Evolutionary conservation across 2,888 invertebrate species (phyloP), one percentile per base, ranked within the genome.

Genomic region (Lycocerus yunnanus): DNA sequence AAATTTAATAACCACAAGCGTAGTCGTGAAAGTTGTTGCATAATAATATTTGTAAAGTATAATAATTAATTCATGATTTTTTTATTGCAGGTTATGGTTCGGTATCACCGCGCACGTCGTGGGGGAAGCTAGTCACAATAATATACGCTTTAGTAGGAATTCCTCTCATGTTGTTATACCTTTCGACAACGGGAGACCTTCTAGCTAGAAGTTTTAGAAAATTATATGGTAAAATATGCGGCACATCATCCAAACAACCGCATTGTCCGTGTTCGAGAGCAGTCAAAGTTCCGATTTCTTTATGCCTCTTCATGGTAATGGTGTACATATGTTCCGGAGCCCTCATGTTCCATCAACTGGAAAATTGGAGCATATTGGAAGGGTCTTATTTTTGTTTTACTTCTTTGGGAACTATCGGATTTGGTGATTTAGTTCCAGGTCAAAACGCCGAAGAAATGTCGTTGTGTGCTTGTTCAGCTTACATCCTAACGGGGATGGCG

Each of bases 321-420:
- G 90, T 93, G 79, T 98, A 98, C 87, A 92, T 98, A 82, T 93
- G 94, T 74, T 92, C 95, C 43, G 98, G 98, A 13, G 95, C 97
- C 0, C 89, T 95, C 75, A 90, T 98, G 79, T 99, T 99, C 87
- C 93, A 95, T 76, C 90, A 94, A 70, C 93, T 97, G 84, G 98
- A 98, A 86, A 92, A 92, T 80, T 99, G 98, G 99, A 93, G 92
- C 75, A 91, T 95, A 59, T 89, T 97, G 69, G 97, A 97, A 84
- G 97, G 97, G 27, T 90, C 93, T 76, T 94, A 93, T 85, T 94
- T 94, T 84, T 94, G 94, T 81, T 94, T 94, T 86, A 93, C 94
- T 15, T 93, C 87, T 43, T 78, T 87, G 61, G 83, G 82, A 27
- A 80, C 80, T 68, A 77, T 77, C 27, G 77, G 95, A 1, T 95